Percentiles rank a stretch among this genome's conserved stretches.
Evolutionary conservation across 2,888 invertebrate species (phyloP).

Genomic region (Cistogaster globosa): DNA sequence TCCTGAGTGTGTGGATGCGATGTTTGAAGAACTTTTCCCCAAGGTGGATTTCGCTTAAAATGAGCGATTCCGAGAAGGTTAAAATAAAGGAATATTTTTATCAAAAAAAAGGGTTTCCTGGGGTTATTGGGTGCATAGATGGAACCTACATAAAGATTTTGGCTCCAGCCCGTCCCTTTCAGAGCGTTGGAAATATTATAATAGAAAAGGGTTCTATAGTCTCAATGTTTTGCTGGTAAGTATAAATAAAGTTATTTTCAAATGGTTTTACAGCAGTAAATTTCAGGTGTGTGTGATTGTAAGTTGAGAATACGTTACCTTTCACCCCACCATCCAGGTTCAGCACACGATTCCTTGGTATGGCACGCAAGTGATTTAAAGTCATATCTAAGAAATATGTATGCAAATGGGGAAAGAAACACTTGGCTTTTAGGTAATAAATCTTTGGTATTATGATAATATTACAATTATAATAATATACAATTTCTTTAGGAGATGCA

Average conservation of each 20-base stretch:
- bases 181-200: constrained; percentile 10
- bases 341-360: constrained; percentile 14
- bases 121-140: no score
- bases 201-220: constrained; percentile 6
- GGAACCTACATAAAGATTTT: constrained; percentile 10
- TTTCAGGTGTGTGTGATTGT: constrained; percentile 12
- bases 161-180: constrained; percentile 2
- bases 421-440: constrained; percentile 9
- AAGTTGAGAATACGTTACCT: constrained; percentile 20
- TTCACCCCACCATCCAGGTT: constrained; percentile 22
- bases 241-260: background rate
- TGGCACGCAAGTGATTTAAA: constrained; percentile 13
- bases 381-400: constrained; percentile 13
- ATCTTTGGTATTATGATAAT: constrained; percentile 8
- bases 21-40: constrained; percentile 8
- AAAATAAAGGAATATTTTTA: constrained; percentile 11
- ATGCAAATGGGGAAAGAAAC: background rate
- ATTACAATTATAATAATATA: constrained; percentile 6
- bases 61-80: constrained; percentile 1
- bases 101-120: constrained; percentile 12
- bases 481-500: constrained; percentile 16
- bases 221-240: constrained; percentile 3
- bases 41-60: constrained; percentile 18
- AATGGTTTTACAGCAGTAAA: constrained; percentile 5
- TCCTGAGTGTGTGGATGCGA: constrained; percentile 8